Evolutionary conservation across 1,140 invertebrate species (phyloP).

Genomic region (Nephila pilipes): DNA sequence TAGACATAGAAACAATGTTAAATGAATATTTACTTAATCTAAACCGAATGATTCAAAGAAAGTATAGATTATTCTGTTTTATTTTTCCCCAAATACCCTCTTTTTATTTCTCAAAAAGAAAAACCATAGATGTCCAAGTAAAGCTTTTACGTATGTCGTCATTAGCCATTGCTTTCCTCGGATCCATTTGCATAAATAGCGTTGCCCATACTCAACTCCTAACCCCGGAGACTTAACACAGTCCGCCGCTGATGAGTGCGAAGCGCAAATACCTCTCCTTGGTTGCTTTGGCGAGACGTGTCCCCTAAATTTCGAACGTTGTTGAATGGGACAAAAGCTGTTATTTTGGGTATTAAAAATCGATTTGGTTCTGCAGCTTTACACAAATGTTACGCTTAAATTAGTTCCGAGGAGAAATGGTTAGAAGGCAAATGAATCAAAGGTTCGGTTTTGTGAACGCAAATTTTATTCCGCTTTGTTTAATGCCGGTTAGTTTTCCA

Average conservation of each 20-base stretch:
- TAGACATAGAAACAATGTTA: background rate
- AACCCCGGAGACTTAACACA: slow-evolving; percentile 19
- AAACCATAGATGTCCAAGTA: too few species aligned
- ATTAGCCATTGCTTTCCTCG: slow-evolving; percentile 22
- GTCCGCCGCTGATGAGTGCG: background rate
- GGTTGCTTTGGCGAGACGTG: background rate
- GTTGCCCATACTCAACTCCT: background rate
- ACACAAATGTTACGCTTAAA: background rate
- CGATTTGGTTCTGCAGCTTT: background rate
- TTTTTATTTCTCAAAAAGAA: background rate
- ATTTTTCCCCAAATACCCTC: background rate
- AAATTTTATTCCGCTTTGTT: slow-evolving; percentile 8
- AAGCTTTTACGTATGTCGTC: slow-evolving; percentile 25
- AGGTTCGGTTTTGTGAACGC: background rate
- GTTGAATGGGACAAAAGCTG: slow-evolving; percentile 25
- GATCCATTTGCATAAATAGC: slow-evolving; percentile 22
- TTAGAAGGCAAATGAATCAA: slow-evolving; percentile 25
- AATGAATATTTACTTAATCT: background rate
- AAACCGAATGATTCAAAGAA: background rate
- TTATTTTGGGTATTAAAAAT: slow-evolving; percentile 40
- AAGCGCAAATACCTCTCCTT: slow-evolving; percentile 15
- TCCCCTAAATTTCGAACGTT: slow-evolving; percentile 8
- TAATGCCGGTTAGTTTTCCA: background rate
- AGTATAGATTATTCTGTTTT: background rate
- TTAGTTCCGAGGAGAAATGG: background rate